Evolutionary conservation across 2,888 invertebrate genomes (phyloP), one percentile per base, ranked within the genome.

Genomic region (Caenorhabditis becei): DNA sequence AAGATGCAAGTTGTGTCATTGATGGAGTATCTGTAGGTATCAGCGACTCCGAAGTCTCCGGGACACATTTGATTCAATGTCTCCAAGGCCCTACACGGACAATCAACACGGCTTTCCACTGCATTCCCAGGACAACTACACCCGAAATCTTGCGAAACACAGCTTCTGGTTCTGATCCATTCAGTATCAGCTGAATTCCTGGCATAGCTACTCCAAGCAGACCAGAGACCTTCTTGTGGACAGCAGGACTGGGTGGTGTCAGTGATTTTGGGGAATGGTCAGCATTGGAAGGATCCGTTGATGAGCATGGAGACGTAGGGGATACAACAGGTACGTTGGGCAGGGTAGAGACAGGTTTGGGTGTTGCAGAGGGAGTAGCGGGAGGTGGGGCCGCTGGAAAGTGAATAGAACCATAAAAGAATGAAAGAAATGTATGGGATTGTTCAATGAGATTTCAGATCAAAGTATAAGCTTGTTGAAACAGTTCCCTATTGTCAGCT

Each of bases 261-360:
- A 18, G n/a, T 1, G 56, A 32, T 16, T 24, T 11, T 11, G n/a
- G 56, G 56, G 23, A 16, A 1, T 4, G 61, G 41, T 11, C 61
- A 20, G 16, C 61, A 44, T 24, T 61, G 61, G 14, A 61, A 16
- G 23, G 44, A 20, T 5, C 61, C 61, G 23, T 56, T 56, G 56
- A 56, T 28, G 32, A 56, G 32, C 56, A 56, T 56, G 32, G 56
- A 26, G 16, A 56, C 2, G 56, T 32, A 56, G 1, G 56, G 56
- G 32, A 56, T 56, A 32, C 41, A 61, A 26, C 61, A 61, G 16
- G 37, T 61, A 8, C 61, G 44, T 41, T 61, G 41, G 16, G 37
- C 24, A 1, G 61, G 61, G n/a, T 61, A 61, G 32, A 28, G 8
- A 18, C 47, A 49, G 18, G 18, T 11, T 49, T 49, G n/a, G 7